Base-by-base conservation (phyloP, 2,797 vertebrate genomes). In the Helarctos malayanus region DNA sequence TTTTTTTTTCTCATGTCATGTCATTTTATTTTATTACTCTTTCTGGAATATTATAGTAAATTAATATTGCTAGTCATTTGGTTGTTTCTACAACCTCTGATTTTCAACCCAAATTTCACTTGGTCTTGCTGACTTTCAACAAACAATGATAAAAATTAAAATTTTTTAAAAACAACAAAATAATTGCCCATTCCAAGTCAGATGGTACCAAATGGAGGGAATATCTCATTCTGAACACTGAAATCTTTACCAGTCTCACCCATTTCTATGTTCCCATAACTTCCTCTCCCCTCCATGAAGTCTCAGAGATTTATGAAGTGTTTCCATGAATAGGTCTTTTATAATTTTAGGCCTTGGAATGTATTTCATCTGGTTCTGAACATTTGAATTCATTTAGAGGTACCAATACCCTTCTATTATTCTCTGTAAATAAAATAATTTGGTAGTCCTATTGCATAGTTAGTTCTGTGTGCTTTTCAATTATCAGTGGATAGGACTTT, bases 101-200 rank as follows among this genome's bases (percentile, higher is more conserved):
- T 35, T 83, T 94, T 73, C 35, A 71, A 35, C 3, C 1, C 19
- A 35, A 91, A 35, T 45, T 65, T 86, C 49, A 76, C 14, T 56
- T 54, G 2, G 7, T 85, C 12, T 35, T 81, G 25, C 12, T 65
- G 25, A 49, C 2, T 83, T 83, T 83, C 12, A 89, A 27, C 1
- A 69, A 68, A 25, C 3, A 91, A 27, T 71, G 45, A 41, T 84
- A 52, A 15, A 81, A 45, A 83, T 35, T 35, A 21, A 35, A 68
- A 68, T 19, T 38, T 91, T 68, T 89, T 71, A 16, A 90, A 96
- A 84, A 19, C 2, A 91, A 35, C 14, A 59, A 49, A 54, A 27
- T 85, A 78, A 73, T 81, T 71, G 6, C 12, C 3, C 2, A 47
- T 35, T 73, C 10, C n/a, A 78, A 73, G 18, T 71, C 61, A 78